phyloP scores from a whole-genome alignment of 2,113 vertebrate genomes.

The Etheostoma cragini region DNA sequence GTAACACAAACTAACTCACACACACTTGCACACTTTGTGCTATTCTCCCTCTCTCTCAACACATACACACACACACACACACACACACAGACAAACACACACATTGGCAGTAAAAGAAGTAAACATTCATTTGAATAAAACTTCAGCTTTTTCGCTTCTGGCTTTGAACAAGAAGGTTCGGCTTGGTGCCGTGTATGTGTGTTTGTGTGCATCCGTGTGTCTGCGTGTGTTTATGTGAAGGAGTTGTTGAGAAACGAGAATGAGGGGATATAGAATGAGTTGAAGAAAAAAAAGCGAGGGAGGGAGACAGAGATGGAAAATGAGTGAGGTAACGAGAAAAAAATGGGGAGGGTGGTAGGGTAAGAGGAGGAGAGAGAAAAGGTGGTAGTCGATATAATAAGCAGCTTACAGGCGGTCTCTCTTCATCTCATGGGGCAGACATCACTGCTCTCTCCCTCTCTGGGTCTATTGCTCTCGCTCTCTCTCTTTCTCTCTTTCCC shows the following conservation, averaged over 20 bases:
- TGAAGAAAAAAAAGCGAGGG: slow-evolving; percentile 57
- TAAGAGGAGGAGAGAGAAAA: slow-evolving; percentile 72
- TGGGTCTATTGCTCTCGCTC: slow-evolving; percentile 55
- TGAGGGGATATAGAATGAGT: slow-evolving; percentile 64
- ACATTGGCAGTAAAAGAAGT: slow-evolving; percentile 98
- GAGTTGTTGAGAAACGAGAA: slow-evolving; percentile 58
- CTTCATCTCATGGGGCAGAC: slow-evolving; percentile 87
- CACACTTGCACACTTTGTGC: slow-evolving; percentile 67
- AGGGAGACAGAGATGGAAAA: slow-evolving; percentile 69
- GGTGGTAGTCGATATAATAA: slow-evolving; percentile 99
- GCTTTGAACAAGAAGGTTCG: slow-evolving; percentile 92
- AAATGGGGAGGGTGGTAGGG: slow-evolving; percentile 44
- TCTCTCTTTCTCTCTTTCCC: slow-evolving; percentile 46
- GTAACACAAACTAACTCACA: slow-evolving; percentile 72
- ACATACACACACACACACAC: slow-evolving; percentile 56
- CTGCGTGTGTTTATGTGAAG: slow-evolving; percentile 32
- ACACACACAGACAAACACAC: slow-evolving; percentile 48
- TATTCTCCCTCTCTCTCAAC: slow-evolving; percentile 51
- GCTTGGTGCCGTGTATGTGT: slow-evolving; percentile 83
- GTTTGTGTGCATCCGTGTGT: slow-evolving; percentile 50
- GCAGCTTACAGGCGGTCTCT: slow-evolving; percentile 98
- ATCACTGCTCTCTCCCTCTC: slow-evolving; percentile 74
- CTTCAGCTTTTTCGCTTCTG: slow-evolving; percentile 91
- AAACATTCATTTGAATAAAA: slow-evolving; percentile 98
- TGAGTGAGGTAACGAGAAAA: slow-evolving; percentile 69